Evolutionary conservation across 2,797 vertebrate species (phyloP).

Genomic region (Periparus ater): DNA sequence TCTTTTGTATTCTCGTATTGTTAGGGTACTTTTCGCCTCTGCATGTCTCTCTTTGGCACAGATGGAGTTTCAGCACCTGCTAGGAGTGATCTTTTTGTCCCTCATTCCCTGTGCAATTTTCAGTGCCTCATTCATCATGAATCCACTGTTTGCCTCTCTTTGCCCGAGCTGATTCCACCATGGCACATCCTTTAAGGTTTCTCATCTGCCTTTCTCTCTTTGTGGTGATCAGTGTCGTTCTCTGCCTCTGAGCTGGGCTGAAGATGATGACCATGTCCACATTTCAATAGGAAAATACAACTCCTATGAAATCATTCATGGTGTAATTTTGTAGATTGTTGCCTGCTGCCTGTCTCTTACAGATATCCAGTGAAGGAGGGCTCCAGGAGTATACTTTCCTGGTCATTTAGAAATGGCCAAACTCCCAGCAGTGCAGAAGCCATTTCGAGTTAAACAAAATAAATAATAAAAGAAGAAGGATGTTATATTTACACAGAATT

Average conservation of each 20-base stretch:
- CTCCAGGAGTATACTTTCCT: background rate
- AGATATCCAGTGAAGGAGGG: background rate
- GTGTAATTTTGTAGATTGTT: background rate
- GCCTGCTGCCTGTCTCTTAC: background rate
- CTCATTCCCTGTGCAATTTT: background rate
- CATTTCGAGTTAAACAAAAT: background rate
- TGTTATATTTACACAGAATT: background rate
- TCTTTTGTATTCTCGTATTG: background rate
- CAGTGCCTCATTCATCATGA: background rate
- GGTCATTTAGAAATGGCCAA: background rate
- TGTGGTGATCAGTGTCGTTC: background rate
- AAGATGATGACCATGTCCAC: background rate
- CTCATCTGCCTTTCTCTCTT: background rate
- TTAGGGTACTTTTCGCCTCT: background rate
- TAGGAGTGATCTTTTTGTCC: background rate
- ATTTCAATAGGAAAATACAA: background rate
- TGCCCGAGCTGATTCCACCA: background rate
- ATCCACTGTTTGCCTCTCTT: background rate
- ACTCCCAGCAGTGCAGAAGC: background rate
- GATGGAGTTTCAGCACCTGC: background rate
- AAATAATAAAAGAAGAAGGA: background rate
- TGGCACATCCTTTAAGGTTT: background rate
- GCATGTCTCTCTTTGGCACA: background rate
- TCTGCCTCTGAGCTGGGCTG: background rate
- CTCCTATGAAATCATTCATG: background rate